Evolutionary conservation across 2,797 vertebrate genomes (phyloP), one percentile per base, ranked within the genome.

Genomic region (Chelon auratus): DNA sequence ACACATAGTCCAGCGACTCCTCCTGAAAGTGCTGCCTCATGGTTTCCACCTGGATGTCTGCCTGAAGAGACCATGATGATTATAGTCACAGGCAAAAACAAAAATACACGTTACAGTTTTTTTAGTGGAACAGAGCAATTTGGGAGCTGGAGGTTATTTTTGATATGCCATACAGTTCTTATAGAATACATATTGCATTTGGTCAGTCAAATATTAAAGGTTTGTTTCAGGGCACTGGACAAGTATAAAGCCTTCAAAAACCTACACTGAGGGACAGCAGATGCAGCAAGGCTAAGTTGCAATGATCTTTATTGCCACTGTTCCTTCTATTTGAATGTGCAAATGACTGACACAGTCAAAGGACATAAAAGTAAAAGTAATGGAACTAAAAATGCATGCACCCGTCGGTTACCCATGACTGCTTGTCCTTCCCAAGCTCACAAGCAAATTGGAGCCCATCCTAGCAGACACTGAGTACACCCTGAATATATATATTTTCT

Each of bases 1-100:
- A 99, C 2, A 99, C 96, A 1, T 99, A 99, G 75, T 99, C 96
- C 0, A 99, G 94, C 43, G 97, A 99, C 69, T 97, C 94, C 75
- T 97, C 97, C 65, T 98, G 98, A 84, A 99, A 99, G 91, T 97
- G 97, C 76, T 95, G 95, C 78, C 96, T 96, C 55, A 95, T 96
- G 75, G 83, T 88, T 77, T 98, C 97, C 90, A 99, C 97, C 88
- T 96, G 96, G 78, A 65, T 51, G 85, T 99, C 97, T 63, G 97
- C 98, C 97, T 99, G 82, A 59, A 74, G 87, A 83, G 72, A 80
- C 40, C 24, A 13, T 0, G 45, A 77, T 78, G 75, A 86, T 88
- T 85, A 87, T 62, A 77, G 68, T 57, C 42, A 66, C 58, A 59
- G 33, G 60, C 58, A 51, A 59, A 51, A 62, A n/a, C n/a, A n/a